Evolutionary conservation across 2,888 invertebrate species (phyloP).

Genomic region (Dexiosoma caninum): DNA sequence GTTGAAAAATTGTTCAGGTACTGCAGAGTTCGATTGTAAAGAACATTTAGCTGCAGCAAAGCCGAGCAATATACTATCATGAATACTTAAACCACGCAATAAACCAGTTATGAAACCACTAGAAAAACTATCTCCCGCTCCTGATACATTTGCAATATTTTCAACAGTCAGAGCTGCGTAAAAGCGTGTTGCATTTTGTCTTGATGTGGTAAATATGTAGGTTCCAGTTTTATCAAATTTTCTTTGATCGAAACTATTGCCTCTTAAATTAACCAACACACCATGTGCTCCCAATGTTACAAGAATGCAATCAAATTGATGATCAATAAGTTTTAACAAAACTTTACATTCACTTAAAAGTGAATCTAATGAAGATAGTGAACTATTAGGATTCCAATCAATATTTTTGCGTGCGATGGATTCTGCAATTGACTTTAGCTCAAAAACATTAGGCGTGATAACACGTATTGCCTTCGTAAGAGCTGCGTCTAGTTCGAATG

Average conservation of each 20-base stretch:
- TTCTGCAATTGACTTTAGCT: conserved; percentile 84
- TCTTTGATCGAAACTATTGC: conserved; percentile 51
- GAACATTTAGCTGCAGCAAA: conserved; percentile 82
- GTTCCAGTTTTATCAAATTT: conserved; percentile 59
- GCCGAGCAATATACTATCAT: conserved; percentile 81
- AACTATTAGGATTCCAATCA: conserved; percentile 41
- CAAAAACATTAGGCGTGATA: conserved; percentile 89
- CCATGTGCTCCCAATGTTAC: conserved; percentile 83
- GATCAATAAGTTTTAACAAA: conserved; percentile 76
- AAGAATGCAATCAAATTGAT: conserved; percentile 80
- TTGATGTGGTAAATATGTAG: conserved; percentile 39
- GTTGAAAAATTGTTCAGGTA: conserved; percentile 78
- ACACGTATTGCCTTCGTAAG: conserved; percentile 77
- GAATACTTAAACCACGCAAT: conserved; percentile 80
- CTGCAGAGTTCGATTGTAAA: conserved; percentile 81
- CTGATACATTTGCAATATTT: conserved; percentile 85
- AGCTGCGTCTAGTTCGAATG: conserved; percentile 79
- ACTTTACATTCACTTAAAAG: conserved; percentile 71
- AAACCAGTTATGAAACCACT: conserved; percentile 84
- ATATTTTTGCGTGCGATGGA: conserved; percentile 73
- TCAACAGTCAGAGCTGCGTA: conserved; percentile 68
- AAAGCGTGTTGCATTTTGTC: conserved; percentile 58
- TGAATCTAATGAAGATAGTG: conserved; percentile 51
- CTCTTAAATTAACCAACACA: conserved; percentile 78
- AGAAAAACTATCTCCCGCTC: conserved; percentile 88